Conservation (phyloP, 2,888 invertebrate species). For the Apoda limacodes region DNA sequence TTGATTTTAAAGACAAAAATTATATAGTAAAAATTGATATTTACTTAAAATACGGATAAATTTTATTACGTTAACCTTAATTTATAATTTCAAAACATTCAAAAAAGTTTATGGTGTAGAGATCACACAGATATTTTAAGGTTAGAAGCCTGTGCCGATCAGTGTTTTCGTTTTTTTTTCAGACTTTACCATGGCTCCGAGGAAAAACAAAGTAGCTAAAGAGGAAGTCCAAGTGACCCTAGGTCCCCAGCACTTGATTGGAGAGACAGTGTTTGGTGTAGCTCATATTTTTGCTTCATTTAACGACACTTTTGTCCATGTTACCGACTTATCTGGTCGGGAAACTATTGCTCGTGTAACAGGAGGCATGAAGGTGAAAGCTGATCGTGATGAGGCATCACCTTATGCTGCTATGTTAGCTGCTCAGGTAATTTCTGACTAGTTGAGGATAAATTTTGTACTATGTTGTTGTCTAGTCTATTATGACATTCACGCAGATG, state of each 20-base stretch:
- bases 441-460: no score
- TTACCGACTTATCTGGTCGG: constrained; percentile 98
- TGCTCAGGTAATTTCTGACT: constrained; percentile 81
- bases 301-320: constrained; percentile 99
- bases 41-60: no score
- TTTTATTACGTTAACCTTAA: no score
- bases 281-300: constrained; percentile 99
- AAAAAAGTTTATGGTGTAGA: constrained; percentile 18
- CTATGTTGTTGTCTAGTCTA: no score
- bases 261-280: constrained; percentile 98
- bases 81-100: no score
- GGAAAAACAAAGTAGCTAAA: constrained; percentile 96
- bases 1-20: constrained; percentile 62
- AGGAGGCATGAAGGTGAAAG: constrained; percentile 99
- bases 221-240: constrained; percentile 97
- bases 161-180: constrained; percentile 60
- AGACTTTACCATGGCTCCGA: constrained; percentile 88
- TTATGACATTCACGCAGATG: no score
- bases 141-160: constrained; percentile 47
- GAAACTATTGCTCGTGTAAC: constrained; percentile 96
- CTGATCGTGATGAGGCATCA: constrained; percentile 99
- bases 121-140: constrained; percentile 52
- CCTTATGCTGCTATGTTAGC: constrained; percentile 99
- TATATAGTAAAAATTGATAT: no score
- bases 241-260: constrained; percentile 96